phyloP scores from a whole-genome alignment of 2,113 vertebrate genomes.

The Alligator sinensis region DNA sequence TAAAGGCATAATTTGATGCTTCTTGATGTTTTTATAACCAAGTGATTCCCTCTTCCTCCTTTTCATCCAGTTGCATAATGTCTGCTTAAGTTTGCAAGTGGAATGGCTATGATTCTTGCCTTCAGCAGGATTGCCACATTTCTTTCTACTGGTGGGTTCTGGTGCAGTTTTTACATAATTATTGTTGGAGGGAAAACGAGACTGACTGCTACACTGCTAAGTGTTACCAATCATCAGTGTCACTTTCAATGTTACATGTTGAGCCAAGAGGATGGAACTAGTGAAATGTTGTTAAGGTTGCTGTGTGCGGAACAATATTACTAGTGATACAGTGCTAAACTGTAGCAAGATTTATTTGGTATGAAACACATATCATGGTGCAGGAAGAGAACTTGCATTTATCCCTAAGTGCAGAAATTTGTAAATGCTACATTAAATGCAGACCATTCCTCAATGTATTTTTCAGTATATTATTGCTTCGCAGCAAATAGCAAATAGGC shows the following conservation, averaged over 20 bases:
- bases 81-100: not conserved
- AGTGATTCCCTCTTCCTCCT: not conserved
- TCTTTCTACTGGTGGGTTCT: not conserved
- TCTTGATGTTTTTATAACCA: not conserved
- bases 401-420: not conserved
- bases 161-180: not conserved
- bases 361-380: not conserved
- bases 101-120: not conserved
- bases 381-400: not conserved
- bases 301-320: not conserved
- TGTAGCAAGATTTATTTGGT: not conserved
- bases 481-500: not conserved
- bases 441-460: not conserved
- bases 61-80: not conserved
- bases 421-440: constrained; percentile 4
- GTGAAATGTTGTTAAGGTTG: not conserved
- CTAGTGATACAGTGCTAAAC: not conserved
- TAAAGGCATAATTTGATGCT: not conserved
- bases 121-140: not conserved
- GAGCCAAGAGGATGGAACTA: not conserved
- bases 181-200: not conserved
- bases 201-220: not conserved
- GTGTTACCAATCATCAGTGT: not conserved
- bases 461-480: not conserved
- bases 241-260: not conserved